Percentiles rank a stretch among this genome's conserved stretches.
Conservation (phyloP, 2,888 invertebrate genomes). For the Eupeodes luniger region DNA sequence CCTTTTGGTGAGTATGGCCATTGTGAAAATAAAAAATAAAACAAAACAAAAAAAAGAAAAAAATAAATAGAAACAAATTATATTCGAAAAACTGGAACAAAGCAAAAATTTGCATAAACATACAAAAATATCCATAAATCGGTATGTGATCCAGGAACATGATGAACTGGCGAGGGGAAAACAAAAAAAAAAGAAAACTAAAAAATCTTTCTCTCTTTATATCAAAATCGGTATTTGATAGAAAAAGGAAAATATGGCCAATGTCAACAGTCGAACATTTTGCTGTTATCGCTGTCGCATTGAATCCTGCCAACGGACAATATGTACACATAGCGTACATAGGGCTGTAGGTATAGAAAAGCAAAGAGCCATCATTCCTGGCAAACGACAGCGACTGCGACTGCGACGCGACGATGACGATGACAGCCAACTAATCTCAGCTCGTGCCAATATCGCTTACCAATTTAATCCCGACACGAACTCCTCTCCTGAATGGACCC, state of each 20-base stretch:
- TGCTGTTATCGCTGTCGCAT: slow-evolving; percentile 47
- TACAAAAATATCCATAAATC: slow-evolving; percentile 46
- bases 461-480: slow-evolving; percentile 76
- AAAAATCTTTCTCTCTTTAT: slow-evolving; percentile 9
- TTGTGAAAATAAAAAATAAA: not conserved
- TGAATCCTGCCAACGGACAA: slow-evolving; percentile 32
- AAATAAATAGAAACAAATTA: slow-evolving; percentile 17
- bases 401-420: slow-evolving; percentile 52
- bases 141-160: not conserved
- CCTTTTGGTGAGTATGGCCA: slow-evolving; percentile 11
- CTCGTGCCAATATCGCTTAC: slow-evolving; percentile 76
- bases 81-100: slow-evolving; percentile 53
- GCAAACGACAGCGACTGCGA: slow-evolving; percentile 27
- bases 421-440: slow-evolving; percentile 73
- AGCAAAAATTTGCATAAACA: slow-evolving; percentile 62
- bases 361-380: slow-evolving; percentile 32
- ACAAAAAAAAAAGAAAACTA: not conserved
- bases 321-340: slow-evolving; percentile 3
- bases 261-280: slow-evolving; percentile 66
- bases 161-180: not conserved
- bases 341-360: no score
- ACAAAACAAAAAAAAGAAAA: slow-evolving; percentile 2
- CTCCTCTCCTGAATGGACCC: slow-evolving; percentile 54
- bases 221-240: slow-evolving; percentile 35
- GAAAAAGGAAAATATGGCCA: slow-evolving; percentile 42